Percentiles rank a stretch among this genome's conserved stretches.
These are phyloP conservation scores for Charanyca ferruginea DNA, from an alignment of 2,888 invertebrate species.

Conservation along the genomic window DNA sequence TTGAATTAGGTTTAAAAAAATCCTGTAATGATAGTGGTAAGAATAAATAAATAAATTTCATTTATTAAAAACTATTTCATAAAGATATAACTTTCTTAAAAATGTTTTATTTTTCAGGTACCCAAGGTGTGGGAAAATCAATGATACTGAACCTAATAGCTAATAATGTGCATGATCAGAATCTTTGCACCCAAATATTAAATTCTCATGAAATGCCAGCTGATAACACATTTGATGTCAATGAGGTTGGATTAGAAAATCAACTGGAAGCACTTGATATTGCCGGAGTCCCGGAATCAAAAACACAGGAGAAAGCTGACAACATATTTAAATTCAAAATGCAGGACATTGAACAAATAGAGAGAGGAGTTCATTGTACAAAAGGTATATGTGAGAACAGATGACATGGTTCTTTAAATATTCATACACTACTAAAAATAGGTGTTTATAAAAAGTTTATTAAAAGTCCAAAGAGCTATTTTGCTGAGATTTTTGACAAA, in stretches of 20 bases:
- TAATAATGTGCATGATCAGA: slow-evolving; percentile 82
- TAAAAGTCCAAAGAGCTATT: too few relatives aligned
- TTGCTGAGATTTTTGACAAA: too few relatives aligned
- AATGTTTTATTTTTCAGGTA: slow-evolving; percentile 87
- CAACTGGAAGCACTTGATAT: slow-evolving; percentile 79
- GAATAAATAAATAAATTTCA: too few relatives aligned
- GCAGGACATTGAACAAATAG: slow-evolving; percentile 91
- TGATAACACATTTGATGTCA: slow-evolving; percentile 68
- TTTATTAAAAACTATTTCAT: not conserved
- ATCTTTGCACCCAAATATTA: slow-evolving; percentile 81
- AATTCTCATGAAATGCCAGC: slow-evolving; percentile 77
- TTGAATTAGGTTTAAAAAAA: too few relatives aligned
- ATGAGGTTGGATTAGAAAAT: slow-evolving; percentile 76
- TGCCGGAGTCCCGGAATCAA: slow-evolving; percentile 64
- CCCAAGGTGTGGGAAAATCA: slow-evolving; percentile 98
- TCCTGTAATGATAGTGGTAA: too few relatives aligned
- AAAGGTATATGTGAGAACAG: too few relatives aligned
- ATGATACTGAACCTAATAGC: slow-evolving; percentile 96
- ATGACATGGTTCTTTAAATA: too few relatives aligned
- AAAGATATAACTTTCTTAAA: not conserved
- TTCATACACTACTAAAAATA: too few relatives aligned
- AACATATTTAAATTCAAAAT: slow-evolving; percentile 89
- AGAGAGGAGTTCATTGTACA: slow-evolving; percentile 94
- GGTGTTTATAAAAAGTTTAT: too few relatives aligned
- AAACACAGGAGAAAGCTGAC: slow-evolving; percentile 63